phyloP scores from a whole-genome alignment of 2,888 invertebrate species.

The Sarcophaga carnaria region DNA sequence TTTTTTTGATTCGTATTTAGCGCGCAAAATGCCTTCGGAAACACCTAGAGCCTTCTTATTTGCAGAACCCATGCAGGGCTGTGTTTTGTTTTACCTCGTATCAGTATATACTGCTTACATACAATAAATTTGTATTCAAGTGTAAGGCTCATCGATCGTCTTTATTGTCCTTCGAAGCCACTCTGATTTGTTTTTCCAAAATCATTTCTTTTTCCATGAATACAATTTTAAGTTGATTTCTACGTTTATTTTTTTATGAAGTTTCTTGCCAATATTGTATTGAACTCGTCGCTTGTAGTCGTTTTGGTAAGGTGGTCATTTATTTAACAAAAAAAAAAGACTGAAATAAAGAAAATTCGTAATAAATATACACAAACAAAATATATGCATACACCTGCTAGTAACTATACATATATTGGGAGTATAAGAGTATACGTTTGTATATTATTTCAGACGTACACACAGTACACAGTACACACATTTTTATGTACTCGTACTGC shows the following conservation, averaged over 20 bases:
- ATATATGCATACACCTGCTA: slow-evolving; percentile 70
- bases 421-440: neutral
- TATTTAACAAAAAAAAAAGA: slow-evolving; percentile 45
- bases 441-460: neutral
- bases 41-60: too few relatives aligned
- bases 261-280: neutral
- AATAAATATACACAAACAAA: slow-evolving; percentile 29
- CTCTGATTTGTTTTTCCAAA: neutral
- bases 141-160: neutral
- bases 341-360: neutral
- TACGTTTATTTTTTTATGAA: neutral
- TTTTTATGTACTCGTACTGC: slow-evolving; percentile 50
- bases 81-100: too few relatives aligned
- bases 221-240: slow-evolving; percentile 23
- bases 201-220: neutral
- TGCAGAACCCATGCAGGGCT: too few relatives aligned
- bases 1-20: too few relatives aligned
- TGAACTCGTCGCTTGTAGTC: slow-evolving; percentile 4
- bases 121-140: neutral
- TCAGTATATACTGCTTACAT: too few relatives aligned
- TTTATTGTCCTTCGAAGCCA: neutral
- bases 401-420: slow-evolving; percentile 21
- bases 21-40: too few relatives aligned
- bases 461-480: neutral
- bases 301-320: slow-evolving; percentile 63